Base-by-base conservation (phyloP, 2,113 vertebrate genomes). In the Tenrec ecaudatus region DNA sequence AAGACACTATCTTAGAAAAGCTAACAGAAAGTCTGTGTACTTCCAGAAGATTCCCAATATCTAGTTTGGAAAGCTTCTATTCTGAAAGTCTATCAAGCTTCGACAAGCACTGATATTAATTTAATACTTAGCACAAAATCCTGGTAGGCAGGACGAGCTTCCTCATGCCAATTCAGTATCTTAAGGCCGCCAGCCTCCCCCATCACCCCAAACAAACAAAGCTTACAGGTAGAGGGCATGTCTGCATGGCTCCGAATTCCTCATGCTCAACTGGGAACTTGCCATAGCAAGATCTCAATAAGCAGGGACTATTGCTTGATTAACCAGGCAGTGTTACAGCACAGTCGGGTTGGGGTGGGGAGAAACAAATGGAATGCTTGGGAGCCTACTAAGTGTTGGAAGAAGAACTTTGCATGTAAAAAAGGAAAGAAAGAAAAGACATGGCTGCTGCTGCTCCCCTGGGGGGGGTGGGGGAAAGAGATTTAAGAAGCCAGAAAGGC, bases 31-130 rank as follows among this genome's bases (percentile, higher is more conserved):
- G 31, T 83, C 71, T 31, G 2, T 36, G 0, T 57, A 53, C 66
- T 88, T 64, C 10, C 33, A 77, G 31, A 76, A n/a, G 60, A 76
- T 47, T 84, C 27, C 6, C 11, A 22, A 0, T 92, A 43, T 91
- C 19, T 89, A 22, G 43, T 78, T 15, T 93, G 58, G 33, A 84
- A 92, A 96, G 4, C 43, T 64, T 64, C n/a, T 89, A 68, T 92
- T 64, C 11, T 83, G 38, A 89, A 86, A 92, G 64, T 4, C 23
- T 25, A 68, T 47, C n/a, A 57, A 80, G 16, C 27, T 78, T 78
- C 43, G 19, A 16, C 27, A 57, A 90, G 16, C 7, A 62, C 31
- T 43, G 36, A 82, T 71, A 82, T 47, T 66, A 78, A 82, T 64
- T 86, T 80, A 62, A 40, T 22, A 86, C 9, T 9, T 53, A 58